Conservation (phyloP, 1,140 invertebrate species). For the Myzus persicae region DNA sequence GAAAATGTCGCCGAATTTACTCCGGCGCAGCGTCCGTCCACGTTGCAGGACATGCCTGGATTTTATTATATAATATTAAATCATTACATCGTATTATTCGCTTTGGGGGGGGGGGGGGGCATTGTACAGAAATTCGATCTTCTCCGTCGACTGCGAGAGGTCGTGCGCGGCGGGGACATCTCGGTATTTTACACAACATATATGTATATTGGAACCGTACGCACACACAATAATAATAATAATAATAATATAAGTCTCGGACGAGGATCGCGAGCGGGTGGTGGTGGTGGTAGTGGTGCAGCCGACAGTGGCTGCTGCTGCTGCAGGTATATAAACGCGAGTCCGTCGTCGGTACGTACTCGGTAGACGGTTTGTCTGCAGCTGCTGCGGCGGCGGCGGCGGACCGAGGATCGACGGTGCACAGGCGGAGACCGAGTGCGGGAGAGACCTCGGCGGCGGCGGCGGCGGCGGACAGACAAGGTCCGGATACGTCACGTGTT, state of each 20-base stretch:
- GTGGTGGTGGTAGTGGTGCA: background rate
- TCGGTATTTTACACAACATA: background rate
- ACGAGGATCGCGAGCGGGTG: background rate
- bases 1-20: background rate
- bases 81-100: background rate
- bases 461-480: background rate
- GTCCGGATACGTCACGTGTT: background rate
- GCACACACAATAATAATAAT: background rate
- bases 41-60: background rate
- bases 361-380: conserved; percentile 7
- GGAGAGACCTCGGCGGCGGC: background rate
- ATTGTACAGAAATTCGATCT: background rate
- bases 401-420: background rate
- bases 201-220: background rate
- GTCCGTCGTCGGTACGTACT: background rate
- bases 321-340: too few species aligned
- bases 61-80: background rate
- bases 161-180: background rate
- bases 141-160: background rate
- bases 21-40: too few species aligned
- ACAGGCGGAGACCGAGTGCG: background rate
- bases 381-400: background rate
- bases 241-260: background rate
- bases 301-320: background rate
- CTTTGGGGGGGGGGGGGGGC: background rate